Percentiles rank a stretch among this genome's conserved stretches.
Conservation (phyloP, 2,888 invertebrate genomes). For the Cephalotes varians region DNA sequence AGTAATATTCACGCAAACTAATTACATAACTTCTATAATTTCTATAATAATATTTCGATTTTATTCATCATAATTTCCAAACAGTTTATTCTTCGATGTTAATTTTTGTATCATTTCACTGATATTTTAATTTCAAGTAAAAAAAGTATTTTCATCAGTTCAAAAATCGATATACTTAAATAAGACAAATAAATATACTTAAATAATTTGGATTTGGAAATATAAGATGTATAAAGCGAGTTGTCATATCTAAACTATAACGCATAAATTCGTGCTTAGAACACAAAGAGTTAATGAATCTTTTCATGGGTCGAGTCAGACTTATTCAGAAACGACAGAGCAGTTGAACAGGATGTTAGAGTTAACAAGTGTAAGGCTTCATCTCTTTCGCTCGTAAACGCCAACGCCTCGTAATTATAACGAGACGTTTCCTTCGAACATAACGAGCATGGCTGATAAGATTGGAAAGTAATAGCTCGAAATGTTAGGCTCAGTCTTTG, state of each 20-base stretch:
- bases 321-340: slow-evolving; percentile 34
- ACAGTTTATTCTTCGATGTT: background rate
- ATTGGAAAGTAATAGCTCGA: slow-evolving; percentile 55
- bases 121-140: background rate
- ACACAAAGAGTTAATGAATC: slow-evolving; percentile 60
- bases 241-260: background rate
- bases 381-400: slow-evolving; percentile 80
- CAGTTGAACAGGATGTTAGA: slow-evolving; percentile 47
- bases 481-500: slow-evolving; percentile 53
- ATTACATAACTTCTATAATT: background rate
- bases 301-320: slow-evolving; percentile 56
- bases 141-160: background rate
- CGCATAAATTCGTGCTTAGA: background rate
- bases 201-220: background rate
- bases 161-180: background rate
- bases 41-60: background rate
- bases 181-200: background rate
- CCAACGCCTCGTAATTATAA: slow-evolving; percentile 85
- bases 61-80: background rate
- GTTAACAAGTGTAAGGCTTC: slow-evolving; percentile 64
- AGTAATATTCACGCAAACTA: background rate
- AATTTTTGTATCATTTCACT: background rate
- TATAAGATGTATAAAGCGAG: background rate
- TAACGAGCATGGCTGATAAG: slow-evolving; percentile 68
- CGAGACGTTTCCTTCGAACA: slow-evolving; percentile 74